A percentile compares a stretch with the other conserved stretches of the same genome.
Evolutionary conservation across 1,140 invertebrate species (phyloP).

Genomic region (Xylocopa sonorina): DNA sequence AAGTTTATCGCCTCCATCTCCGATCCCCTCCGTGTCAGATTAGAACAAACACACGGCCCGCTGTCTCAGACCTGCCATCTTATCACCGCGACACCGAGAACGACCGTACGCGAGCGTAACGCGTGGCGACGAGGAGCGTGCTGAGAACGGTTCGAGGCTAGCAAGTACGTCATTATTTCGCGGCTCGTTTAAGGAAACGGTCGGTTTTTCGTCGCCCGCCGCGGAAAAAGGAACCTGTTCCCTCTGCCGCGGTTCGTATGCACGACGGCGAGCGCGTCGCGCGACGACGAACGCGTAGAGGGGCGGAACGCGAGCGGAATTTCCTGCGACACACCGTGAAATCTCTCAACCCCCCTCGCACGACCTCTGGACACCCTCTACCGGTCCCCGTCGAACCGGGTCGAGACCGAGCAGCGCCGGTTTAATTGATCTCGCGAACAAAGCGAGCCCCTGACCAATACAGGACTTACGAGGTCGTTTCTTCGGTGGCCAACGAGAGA

Average conservation of each 20-base stretch:
- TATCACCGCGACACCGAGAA: not conserved
- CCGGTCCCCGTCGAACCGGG: constrained; percentile 6
- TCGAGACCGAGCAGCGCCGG: not conserved
- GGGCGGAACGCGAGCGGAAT: constrained; percentile 65
- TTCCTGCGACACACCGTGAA: constrained; percentile 46
- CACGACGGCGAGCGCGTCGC: too few species aligned
- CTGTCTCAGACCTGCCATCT: not conserved
- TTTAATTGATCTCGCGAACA: constrained; percentile 63
- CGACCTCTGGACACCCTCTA: constrained; percentile 11
- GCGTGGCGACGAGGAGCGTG: not conserved
- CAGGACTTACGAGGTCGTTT: constrained; percentile 33
- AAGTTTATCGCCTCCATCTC: not conserved
- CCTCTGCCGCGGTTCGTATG: constrained; percentile 39
- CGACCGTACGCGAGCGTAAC: not conserved
- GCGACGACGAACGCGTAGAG: too few species aligned
- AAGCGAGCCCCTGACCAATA: constrained; percentile 56
- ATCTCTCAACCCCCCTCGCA: constrained; percentile 49
- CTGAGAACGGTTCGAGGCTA: constrained; percentile 44
- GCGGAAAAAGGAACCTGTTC: constrained; percentile 41
- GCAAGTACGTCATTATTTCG: constrained; percentile 68
- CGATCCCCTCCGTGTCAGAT: not conserved
- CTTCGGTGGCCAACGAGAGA: constrained; percentile 21
- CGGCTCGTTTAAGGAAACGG: constrained; percentile 63
- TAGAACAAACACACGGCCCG: not conserved
- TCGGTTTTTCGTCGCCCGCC: constrained; percentile 46